phyloP scores from a whole-genome alignment of 1,140 invertebrate genomes.

The Anoplolepis gracilipes region DNA sequence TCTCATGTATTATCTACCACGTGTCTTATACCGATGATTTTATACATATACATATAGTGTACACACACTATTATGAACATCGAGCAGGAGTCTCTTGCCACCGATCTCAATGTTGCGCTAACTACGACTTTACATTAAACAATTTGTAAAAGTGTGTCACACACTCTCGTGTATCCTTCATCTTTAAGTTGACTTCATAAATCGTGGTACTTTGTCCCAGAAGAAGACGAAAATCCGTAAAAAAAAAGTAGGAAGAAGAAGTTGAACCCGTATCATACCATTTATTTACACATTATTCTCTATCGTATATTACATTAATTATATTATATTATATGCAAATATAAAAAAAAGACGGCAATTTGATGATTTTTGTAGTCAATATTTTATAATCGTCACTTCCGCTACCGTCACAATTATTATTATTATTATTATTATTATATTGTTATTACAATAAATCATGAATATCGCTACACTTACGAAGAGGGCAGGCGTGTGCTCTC shows the following conservation, averaged over 20 bases:
- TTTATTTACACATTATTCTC: conserved; percentile 79
- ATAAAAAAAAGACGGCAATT: conserved; percentile 73
- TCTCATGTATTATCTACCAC: conserved; percentile 5
- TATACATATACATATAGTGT: conserved; percentile 13
- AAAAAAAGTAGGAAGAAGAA: too few species aligned
- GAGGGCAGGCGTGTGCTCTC: conserved; percentile 60
- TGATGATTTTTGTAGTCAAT: conserved; percentile 80
- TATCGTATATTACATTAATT: conserved; percentile 75
- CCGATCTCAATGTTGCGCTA: conserved; percentile 84
- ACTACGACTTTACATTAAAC: conserved; percentile 75
- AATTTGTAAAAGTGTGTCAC: conserved; percentile 76
- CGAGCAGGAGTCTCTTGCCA: conserved; percentile 81
- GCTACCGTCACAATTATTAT: conserved; percentile 75
- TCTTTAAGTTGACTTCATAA: conserved; percentile 76
- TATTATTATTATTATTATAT: conserved; percentile 77
- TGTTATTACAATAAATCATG: conserved; percentile 75
- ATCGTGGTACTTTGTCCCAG: too few species aligned
- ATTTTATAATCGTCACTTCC: conserved; percentile 80
- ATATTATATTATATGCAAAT: conserved; percentile 75
- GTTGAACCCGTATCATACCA: conserved; percentile 77
- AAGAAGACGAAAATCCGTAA: too few species aligned
- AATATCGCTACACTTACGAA: conserved; percentile 66
- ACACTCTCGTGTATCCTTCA: conserved; percentile 75
- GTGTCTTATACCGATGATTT: conserved; percentile 28
- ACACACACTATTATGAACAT: conserved; percentile 65